A percentile compares a stretch with the other conserved stretches of the same genome.
phyloP scores from a whole-genome alignment of 2,888 invertebrate genomes.

The Hermaeophaga mercurialis region DNA sequence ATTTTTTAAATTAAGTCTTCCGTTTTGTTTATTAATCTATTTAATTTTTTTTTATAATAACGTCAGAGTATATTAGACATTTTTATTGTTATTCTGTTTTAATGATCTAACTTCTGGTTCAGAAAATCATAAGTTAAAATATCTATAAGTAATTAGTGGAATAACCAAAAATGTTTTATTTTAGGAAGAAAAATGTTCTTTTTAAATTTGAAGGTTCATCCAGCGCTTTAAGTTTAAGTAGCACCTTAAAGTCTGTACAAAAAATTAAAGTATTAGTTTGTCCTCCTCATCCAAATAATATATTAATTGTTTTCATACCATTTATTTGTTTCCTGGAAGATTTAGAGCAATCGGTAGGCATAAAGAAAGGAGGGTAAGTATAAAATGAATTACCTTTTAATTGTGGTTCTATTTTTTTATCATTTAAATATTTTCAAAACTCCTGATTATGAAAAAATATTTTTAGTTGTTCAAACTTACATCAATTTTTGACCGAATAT shows the following conservation, averaged over 20 bases:
- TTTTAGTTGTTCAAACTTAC: constrained; percentile 72
- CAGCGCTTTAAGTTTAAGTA: constrained; percentile 54
- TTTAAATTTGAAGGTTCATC: constrained; percentile 74
- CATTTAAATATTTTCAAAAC: not conserved
- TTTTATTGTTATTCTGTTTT: too few relatives aligned
- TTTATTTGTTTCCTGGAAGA: constrained; percentile 83
- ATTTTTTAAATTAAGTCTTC: too few relatives aligned
- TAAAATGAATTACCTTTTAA: not conserved
- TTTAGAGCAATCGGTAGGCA: constrained; percentile 66
- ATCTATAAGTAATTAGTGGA: too few relatives aligned
- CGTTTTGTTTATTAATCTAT: too few relatives aligned
- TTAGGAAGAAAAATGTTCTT: constrained; percentile 64
- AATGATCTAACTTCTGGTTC: too few relatives aligned
- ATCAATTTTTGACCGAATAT: constrained; percentile 84
- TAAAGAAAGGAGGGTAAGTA: constrained; percentile 49
- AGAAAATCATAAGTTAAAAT: too few relatives aligned
- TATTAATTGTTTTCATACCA: constrained; percentile 80
- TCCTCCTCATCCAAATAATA: constrained; percentile 72
- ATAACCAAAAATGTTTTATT: too few relatives aligned
- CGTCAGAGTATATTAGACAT: too few relatives aligned
- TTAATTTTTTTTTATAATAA: too few relatives aligned
- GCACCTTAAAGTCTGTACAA: constrained; percentile 47
- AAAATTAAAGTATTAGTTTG: constrained; percentile 74
- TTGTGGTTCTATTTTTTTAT: too few relatives aligned
- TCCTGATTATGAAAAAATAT: too few relatives aligned